Evolutionary conservation across 2,888 invertebrate species (phyloP), one percentile per base, ranked within the genome.

Genomic region (Dryobotodes eremita): DNA sequence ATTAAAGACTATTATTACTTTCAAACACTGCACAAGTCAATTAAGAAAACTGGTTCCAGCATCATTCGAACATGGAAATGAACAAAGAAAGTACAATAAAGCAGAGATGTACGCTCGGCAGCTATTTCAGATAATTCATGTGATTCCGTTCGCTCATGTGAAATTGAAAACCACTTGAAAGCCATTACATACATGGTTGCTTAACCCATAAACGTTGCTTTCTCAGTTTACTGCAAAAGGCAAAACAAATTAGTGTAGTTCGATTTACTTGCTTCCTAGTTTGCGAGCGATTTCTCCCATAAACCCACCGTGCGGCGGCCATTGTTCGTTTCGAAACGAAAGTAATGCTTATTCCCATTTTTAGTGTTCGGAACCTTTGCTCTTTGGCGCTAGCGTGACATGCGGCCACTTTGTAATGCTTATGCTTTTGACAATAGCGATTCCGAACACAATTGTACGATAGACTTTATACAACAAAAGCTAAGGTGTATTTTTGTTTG

Each of bases 301-400:
- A 91, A 92, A 92, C 90, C 90, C 89, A 91, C 91, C 90, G 91
- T 89, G 88, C 86, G 89, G 86, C 89, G 84, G 79, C 92, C 91
- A 92, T 93, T 93, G 93, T 92, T 92, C 84, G 90, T 89, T 83
- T 82, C 88, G 74, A 85, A 90, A 86, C 87, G 87, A 90, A 90
- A 90, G 94, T 93, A 93, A 93, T 92, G 93, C 91, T 94, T 95
- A 95, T 95, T 94, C 92, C 96, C 95, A 93, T 95, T 94, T 95
- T 93, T 90, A 94, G 94, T 90, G 91, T 89, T 89, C 89, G 85
- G 90, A 92, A 94, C 94, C 95, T 95, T 94, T 94, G 94, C 93
- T 90, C 94, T 93, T 92, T 93, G 92, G 92, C 91, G 91, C 92
- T 92, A 91, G 89, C 91, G 91, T 92, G 92, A 92, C 92, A 92